phyloP scores from a whole-genome alignment of 2,113 vertebrate genomes.

The Mugil cephalus region DNA sequence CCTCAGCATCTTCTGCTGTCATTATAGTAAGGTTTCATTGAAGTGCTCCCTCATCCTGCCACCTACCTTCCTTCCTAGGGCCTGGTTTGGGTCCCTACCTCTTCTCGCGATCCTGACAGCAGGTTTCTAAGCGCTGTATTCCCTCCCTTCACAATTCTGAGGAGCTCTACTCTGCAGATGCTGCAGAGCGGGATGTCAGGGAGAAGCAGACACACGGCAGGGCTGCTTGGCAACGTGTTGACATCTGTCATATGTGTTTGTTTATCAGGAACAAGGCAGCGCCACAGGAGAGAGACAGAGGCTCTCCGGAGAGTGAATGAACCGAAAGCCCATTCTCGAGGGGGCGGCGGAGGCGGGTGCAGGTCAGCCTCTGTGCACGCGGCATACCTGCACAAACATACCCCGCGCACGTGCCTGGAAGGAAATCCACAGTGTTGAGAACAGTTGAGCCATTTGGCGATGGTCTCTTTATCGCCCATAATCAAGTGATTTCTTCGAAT shows the following conservation, averaged over 20 bases:
- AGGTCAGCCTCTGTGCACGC: conserved; percentile 20
- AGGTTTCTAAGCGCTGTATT: neutral
- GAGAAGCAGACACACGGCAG: conserved; percentile 21
- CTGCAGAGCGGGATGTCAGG: conserved; percentile 27
- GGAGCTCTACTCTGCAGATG: conserved; percentile 4
- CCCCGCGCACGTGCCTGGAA: neutral
- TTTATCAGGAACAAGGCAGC: conserved; percentile 66
- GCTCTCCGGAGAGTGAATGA: conserved; percentile 49
- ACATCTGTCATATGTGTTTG: conserved; percentile 74
- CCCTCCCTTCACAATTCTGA: conserved; percentile 1
- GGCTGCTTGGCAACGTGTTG: conserved; percentile 55
- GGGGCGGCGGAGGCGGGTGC: neutral
- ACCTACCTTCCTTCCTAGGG: too few relatives aligned
- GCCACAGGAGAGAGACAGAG: conserved; percentile 45
- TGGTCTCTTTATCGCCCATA: conserved; percentile 61
- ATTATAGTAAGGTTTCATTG: too few relatives aligned
- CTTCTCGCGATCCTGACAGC: too few relatives aligned
- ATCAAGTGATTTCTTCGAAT: conserved; percentile 63
- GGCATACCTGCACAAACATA: conserved; percentile 15
- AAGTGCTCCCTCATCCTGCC: too few relatives aligned
- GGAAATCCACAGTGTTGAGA: neutral
- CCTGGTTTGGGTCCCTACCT: too few relatives aligned
- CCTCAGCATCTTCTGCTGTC: too few relatives aligned
- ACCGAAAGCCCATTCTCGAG: conserved; percentile 19
- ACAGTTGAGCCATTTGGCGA: conserved; percentile 1